phyloP scores from a whole-genome alignment of 2,888 invertebrate genomes.

The Cryptops parisi region DNA sequence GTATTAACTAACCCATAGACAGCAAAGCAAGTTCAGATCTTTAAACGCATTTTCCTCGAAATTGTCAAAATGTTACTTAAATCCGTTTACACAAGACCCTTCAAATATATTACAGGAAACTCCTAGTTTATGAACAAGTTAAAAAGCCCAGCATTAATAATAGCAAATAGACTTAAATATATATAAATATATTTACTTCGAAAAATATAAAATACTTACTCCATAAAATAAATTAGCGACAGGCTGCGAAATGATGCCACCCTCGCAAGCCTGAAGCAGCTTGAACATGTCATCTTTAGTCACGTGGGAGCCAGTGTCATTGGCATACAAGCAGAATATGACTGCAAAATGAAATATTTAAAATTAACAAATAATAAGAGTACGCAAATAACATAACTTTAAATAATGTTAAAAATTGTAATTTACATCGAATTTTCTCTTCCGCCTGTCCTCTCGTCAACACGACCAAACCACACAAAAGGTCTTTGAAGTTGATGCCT shows the following conservation, averaged over 20 bases:
- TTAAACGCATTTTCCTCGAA: no score
- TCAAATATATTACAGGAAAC: no score
- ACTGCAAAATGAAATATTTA: slow-evolving; percentile 40
- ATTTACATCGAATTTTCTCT: slow-evolving; percentile 61
- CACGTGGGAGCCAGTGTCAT: slow-evolving; percentile 59
- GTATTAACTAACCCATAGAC: no score
- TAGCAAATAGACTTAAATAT: no score
- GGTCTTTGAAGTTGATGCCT: slow-evolving; percentile 66
- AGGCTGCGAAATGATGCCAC: slow-evolving; percentile 34
- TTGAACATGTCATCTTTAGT: slow-evolving; percentile 55
- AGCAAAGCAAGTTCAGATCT: no score
- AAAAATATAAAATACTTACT: no score
- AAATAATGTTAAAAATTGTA: not conserved
- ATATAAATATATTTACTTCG: no score
- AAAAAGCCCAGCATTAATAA: no score
- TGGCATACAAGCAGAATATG: slow-evolving; percentile 70
- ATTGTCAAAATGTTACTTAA: no score
- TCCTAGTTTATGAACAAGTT: no score
- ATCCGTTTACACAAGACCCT: no score
- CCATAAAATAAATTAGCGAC: slow-evolving; percentile 35
- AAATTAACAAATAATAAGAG: not conserved
- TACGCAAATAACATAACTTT: not conserved
- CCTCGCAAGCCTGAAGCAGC: slow-evolving; percentile 36
- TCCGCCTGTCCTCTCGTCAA: slow-evolving; percentile 70
- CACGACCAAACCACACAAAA: slow-evolving; percentile 70